A percentile compares a stretch with the other conserved stretches of the same genome.
phyloP scores from a whole-genome alignment of 2,113 vertebrate species.

The Todiramphus chloris region DNA sequence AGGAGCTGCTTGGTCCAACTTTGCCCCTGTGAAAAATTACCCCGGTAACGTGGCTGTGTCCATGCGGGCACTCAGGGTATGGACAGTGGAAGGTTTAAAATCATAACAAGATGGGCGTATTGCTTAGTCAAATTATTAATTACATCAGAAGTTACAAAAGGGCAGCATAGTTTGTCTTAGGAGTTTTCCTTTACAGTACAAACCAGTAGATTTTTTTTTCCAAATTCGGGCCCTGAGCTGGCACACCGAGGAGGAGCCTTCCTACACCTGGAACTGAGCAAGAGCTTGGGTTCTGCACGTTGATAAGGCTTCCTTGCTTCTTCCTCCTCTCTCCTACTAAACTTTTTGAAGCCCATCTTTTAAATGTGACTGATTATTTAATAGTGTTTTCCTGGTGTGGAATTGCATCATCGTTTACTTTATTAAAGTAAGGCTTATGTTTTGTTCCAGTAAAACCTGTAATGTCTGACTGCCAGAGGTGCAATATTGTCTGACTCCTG shows the following conservation, averaged over 20 bases:
- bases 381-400: background rate
- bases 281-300: background rate
- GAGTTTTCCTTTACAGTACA: background rate
- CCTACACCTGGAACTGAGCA: background rate
- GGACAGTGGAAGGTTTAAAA: background rate
- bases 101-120: background rate
- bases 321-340: background rate
- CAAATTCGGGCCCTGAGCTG: background rate
- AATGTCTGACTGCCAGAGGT: background rate
- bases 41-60: fast-evolving
- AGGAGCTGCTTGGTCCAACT: background rate
- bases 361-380: background rate
- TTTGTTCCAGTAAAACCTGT: background rate
- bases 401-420: background rate
- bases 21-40: background rate
- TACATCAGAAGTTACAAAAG: background rate
- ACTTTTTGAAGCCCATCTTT: background rate
- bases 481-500: background rate
- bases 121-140: background rate
- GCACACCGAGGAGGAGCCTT: background rate
- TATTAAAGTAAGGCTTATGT: background rate
- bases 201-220: background rate
- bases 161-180: background rate
- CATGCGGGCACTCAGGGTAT: background rate
- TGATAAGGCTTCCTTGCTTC: background rate